phyloP scores from a whole-genome alignment of 2,888 invertebrate species.

The Scaptomyza parva region DNA sequence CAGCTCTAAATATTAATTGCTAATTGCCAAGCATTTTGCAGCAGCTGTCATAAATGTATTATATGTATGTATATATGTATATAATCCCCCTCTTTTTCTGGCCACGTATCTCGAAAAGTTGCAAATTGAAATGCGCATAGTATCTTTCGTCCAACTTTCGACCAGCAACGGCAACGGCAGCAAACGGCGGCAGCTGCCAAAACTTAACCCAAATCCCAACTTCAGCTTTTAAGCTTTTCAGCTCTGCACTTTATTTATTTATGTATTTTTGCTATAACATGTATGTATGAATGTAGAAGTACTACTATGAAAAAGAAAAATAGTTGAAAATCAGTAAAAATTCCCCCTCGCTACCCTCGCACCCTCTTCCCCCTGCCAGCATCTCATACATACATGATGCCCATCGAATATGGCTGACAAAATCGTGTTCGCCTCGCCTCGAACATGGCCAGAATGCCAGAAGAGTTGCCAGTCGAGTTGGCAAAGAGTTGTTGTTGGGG shows the following conservation, averaged over 20 bases:
- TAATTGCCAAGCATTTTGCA: slow-evolving; percentile 66
- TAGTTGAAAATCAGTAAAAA: slow-evolving; percentile 65
- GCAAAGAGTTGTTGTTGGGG: slow-evolving; percentile 28
- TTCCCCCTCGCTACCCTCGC: not conserved
- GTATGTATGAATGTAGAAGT: slow-evolving; percentile 50
- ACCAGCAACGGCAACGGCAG: slow-evolving; percentile 2
- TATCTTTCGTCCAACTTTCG: slow-evolving; percentile 29
- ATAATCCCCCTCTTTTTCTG: slow-evolving; percentile 5
- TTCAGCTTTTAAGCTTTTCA: slow-evolving; percentile 22
- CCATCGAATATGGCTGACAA: slow-evolving; percentile 36
- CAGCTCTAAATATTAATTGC: slow-evolving; percentile 67
- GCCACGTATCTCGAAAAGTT: slow-evolving; percentile 28
- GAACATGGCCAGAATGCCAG: slow-evolving; percentile 73
- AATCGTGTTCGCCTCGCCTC: slow-evolving; percentile 55
- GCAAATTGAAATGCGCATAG: slow-evolving; percentile 54
- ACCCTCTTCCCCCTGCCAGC: not conserved
- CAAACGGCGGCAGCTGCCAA: slow-evolving; percentile 63
- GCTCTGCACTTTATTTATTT: slow-evolving; percentile 66
- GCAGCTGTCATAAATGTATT: slow-evolving; percentile 53
- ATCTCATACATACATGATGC: not conserved
- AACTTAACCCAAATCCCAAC: slow-evolving; percentile 71
- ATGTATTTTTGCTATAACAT: slow-evolving; percentile 41
- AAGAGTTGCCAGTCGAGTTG: too few species aligned
- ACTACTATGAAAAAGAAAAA: slow-evolving; percentile 63
- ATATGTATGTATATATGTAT: not conserved